Base-by-base conservation (phyloP, 2,113 vertebrate genomes). In the Corapipo altera region DNA sequence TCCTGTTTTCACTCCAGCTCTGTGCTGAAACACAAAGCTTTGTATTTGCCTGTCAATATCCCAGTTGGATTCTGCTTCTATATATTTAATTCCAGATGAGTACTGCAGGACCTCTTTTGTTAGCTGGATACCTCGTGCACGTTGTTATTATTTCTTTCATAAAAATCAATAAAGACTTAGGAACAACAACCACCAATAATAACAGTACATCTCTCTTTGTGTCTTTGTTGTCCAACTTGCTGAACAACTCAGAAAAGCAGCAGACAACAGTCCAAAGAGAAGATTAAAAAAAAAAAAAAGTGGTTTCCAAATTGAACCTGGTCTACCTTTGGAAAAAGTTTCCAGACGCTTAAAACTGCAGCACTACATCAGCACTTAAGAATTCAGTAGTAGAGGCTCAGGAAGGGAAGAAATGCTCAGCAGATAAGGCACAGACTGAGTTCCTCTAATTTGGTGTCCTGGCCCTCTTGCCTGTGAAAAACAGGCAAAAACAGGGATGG, bases 81-180 rank as follows among this genome's bases (percentile, higher is more conserved):
- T 92, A 11, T 91, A 82, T 94, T 96, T 96, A 96, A 96, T 96
- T 95, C 0, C 1, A 96, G 92, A 94, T 58, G 82, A 93, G 92
- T 95, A 82, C 92, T 58, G 92, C 92, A 87, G 93, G 93, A 95
- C 86, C 74, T 91, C 96, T 96, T 97, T 96, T 97, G 96, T 95
- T 96, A 88, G 95, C 94, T 51, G 95, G 93, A 61, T 93, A 91
- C 92, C 73, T 94, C 91, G 57, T 66, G 80, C 86, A 85, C 95
- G 35, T 89, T 89, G 91, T 96, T 94, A 93, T 96, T 96, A 96
- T 91, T 95, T 88, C 96, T 93, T 92, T 93, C 91, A 96, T 93
- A 78, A 93, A 97, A 96, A 97, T 97, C 96, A 95, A 97, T 96
- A 82, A 82, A 89, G 91, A 61, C 95, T 96, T 89, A 82, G 84